phyloP scores from a whole-genome alignment of 2,888 invertebrate species.

The Platypus cylindrus region DNA sequence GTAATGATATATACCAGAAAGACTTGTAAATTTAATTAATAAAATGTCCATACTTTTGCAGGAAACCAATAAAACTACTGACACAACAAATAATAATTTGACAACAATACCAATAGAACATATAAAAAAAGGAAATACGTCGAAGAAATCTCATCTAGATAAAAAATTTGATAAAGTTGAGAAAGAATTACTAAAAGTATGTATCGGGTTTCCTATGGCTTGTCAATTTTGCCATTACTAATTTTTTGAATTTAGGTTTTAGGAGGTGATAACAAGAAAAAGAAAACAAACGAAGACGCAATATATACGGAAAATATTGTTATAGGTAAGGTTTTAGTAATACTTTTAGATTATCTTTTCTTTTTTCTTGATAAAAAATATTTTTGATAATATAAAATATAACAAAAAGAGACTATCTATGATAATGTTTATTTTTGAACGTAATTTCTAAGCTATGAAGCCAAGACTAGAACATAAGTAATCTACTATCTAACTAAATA shows the following conservation, averaged over 20 bases:
- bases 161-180: conserved; percentile 18
- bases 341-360: background rate
- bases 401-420: background rate
- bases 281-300: conserved; percentile 4
- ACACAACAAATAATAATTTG: too few species aligned
- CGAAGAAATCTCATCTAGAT: conserved; percentile 9
- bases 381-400: too few species aligned
- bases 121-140: background rate
- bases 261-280: conserved; percentile 15
- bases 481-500: background rate
- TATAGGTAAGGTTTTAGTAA: conserved; percentile 6
- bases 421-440: background rate
- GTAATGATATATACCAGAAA: too few species aligned
- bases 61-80: too few species aligned
- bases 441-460: too few species aligned
- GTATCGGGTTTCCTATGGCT: background rate
- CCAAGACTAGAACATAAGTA: too few species aligned
- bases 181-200: conserved; percentile 17
- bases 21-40: too few species aligned
- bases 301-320: conserved; percentile 10
- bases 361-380: too few species aligned
- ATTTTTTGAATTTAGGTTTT: conserved; percentile 6
- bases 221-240: background rate
- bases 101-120: too few species aligned
- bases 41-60: too few species aligned